A percentile compares a stretch with the other conserved stretches of the same genome.
Evolutionary conservation across 2,113 vertebrate species (phyloP).

Genomic region (Psephotus haematonotus): DNA sequence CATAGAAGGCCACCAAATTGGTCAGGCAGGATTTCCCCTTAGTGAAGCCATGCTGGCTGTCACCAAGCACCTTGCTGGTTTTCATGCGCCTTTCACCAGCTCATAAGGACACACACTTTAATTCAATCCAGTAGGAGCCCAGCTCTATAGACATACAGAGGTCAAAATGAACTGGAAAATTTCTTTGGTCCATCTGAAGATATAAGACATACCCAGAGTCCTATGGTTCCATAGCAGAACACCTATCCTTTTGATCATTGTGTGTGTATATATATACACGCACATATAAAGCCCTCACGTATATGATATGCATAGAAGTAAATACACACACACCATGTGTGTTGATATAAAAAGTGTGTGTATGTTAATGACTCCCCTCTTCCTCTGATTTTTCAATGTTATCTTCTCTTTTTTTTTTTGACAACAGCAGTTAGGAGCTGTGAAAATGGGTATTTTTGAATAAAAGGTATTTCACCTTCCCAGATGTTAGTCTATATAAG

Average conservation of each 20-base stretch:
- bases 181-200: not conserved
- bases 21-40: no score
- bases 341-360: not conserved
- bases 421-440: not conserved
- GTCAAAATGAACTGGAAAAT: not conserved
- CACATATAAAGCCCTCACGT: not conserved
- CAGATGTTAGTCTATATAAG: not conserved
- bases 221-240: not conserved
- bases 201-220: not conserved
- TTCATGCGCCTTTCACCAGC: not conserved
- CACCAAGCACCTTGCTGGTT: no score
- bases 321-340: accelerated
- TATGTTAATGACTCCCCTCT: not conserved
- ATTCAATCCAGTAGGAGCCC: not conserved
- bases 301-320: not conserved
- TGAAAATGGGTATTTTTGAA: not conserved
- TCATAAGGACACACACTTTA: not conserved
- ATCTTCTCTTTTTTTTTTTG: not conserved
- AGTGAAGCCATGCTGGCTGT: no score
- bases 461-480: not conserved
- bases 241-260: not conserved
- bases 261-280: accelerated
- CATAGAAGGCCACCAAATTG: no score
- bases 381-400: not conserved
- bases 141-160: accelerated